phyloP scores from a whole-genome alignment of 2,888 invertebrate species.

The Agonopterix alstromeriana region DNA sequence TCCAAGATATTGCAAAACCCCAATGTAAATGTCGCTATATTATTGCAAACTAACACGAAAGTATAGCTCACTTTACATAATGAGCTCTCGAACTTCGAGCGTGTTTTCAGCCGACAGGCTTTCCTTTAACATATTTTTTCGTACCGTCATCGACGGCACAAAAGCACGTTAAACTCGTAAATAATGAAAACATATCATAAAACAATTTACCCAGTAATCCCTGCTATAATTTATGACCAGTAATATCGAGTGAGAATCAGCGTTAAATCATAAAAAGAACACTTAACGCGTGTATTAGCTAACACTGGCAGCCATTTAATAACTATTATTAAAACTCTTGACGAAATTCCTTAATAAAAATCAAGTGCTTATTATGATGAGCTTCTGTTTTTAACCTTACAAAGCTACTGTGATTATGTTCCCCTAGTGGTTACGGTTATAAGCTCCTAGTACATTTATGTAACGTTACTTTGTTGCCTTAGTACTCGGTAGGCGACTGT shows the following conservation, averaged over 20 bases:
- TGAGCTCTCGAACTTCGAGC: slow-evolving; percentile 8
- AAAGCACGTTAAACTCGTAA: slow-evolving; percentile 22
- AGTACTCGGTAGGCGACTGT: neutral
- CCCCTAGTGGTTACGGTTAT: slow-evolving; percentile 8
- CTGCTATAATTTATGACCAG: slow-evolving; percentile 56
- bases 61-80: slow-evolving; percentile 45
- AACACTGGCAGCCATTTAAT: slow-evolving; percentile 64
- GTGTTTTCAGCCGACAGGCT: neutral
- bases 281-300: slow-evolving; percentile 66
- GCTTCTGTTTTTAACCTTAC: slow-evolving; percentile 26
- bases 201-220: slow-evolving; percentile 66
- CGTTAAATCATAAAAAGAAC: slow-evolving; percentile 70
- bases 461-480: neutral
- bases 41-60: slow-evolving; percentile 48
- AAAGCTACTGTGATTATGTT: slow-evolving; percentile 2
- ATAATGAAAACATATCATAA: slow-evolving; percentile 63
- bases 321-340: slow-evolving; percentile 69
- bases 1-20: slow-evolving; percentile 43
- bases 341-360: slow-evolving; percentile 59
- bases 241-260: slow-evolving; percentile 63
- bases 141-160: slow-evolving; percentile 24
- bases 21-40: slow-evolving; percentile 37
- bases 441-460: slow-evolving; percentile 10
- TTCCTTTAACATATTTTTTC: neutral
- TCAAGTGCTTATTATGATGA: slow-evolving; percentile 22